phyloP scores from a whole-genome alignment of 1,140 invertebrate species.

The Lysiphlebus fabarum region DNA sequence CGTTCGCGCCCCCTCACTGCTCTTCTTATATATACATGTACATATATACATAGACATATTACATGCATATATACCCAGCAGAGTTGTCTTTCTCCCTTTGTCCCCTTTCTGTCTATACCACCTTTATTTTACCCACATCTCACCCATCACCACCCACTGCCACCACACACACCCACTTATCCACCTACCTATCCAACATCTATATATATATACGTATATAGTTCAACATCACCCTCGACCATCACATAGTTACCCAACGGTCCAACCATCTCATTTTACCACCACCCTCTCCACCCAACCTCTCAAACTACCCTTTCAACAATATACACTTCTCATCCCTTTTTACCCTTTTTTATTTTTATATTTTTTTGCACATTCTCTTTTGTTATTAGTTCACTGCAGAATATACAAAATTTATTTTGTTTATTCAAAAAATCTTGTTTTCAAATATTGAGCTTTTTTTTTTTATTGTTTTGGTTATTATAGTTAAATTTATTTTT shows the following conservation, averaged over 20 bases:
- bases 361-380: slow-evolving; percentile 8
- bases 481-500: no score
- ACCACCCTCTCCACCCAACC: no score
- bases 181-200: no score
- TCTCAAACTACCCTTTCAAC: neutral
- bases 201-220: no score
- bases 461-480: no score
- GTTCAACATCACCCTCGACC: no score
- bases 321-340: slow-evolving; percentile 1
- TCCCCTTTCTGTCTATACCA: slow-evolving; percentile 3
- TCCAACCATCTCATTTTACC: neutral
- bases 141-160: neutral
- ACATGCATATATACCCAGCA: no score
- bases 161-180: neutral
- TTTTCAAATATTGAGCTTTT: no score
- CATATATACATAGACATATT: no score
- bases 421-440: no score
- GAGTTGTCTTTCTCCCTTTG: slow-evolving; percentile 4
- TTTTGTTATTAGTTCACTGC: slow-evolving; percentile 37
- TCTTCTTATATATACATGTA: neutral
- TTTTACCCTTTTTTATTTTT: no score
- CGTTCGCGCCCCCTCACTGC: slow-evolving; percentile 13
- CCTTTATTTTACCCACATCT: neutral
- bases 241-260: no score
- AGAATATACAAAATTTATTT: slow-evolving; percentile 35